phyloP scores from a whole-genome alignment of 2,888 invertebrate genomes.

The Synanthedon vespiformis region DNA sequence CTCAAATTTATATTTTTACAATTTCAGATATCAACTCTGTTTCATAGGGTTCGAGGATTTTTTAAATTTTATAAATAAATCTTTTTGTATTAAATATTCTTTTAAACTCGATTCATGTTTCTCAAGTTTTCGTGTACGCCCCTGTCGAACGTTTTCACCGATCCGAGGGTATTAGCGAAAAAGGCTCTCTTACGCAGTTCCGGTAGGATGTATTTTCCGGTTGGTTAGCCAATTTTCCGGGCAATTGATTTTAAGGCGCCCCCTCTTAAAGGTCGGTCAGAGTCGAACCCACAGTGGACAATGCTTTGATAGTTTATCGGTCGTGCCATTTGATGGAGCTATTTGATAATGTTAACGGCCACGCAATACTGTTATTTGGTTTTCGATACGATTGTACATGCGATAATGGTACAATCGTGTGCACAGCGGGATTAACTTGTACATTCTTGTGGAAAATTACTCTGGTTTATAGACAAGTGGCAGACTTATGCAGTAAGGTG shows the following conservation, averaged over 20 bases:
- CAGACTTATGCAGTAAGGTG: too few relatives aligned
- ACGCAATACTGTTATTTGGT: conserved; percentile 1
- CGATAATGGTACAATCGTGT: too few relatives aligned
- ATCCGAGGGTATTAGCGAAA: conserved; percentile 38
- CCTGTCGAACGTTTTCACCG: conserved; percentile 4
- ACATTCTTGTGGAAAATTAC: too few relatives aligned
- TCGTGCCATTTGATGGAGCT: conserved; percentile 47
- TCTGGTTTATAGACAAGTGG: too few relatives aligned
- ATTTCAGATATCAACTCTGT: too few relatives aligned
- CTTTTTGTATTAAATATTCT: too few relatives aligned
- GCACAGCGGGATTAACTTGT: too few relatives aligned
- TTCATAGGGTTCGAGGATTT: too few relatives aligned
- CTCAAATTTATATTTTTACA: too few relatives aligned
- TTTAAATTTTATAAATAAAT: too few relatives aligned
- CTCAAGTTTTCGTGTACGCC: not conserved
- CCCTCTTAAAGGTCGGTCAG: conserved; percentile 34
- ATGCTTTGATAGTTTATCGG: conserved; percentile 48
- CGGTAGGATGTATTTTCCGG: conserved; percentile 63
- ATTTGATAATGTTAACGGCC: conserved; percentile 50
- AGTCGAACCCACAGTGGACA: conserved; percentile 39
- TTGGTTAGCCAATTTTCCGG: conserved; percentile 67
- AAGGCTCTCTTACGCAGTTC: conserved; percentile 32
- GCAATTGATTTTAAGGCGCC: conserved; percentile 56
- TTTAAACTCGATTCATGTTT: too few relatives aligned
- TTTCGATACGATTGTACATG: not conserved